Evolutionary conservation across 2,113 vertebrate genomes (phyloP).

Genomic region (Propithecus coquereli): DNA sequence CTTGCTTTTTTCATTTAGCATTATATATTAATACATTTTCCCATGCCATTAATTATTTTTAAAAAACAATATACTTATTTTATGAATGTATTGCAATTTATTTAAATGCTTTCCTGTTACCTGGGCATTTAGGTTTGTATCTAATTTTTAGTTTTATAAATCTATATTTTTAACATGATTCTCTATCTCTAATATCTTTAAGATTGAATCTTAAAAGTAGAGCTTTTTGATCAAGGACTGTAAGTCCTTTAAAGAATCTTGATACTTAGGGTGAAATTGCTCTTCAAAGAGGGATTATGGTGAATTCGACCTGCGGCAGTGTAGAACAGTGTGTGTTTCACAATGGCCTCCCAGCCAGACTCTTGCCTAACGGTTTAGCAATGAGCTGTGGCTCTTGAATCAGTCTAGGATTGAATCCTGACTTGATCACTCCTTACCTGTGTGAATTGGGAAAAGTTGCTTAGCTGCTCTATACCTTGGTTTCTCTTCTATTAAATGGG

Average conservation of each 20-base stretch:
- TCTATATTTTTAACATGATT: not conserved
- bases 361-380: not conserved
- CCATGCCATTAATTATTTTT: not conserved
- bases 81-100: not conserved
- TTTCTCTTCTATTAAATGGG: not conserved
- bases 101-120: not conserved
- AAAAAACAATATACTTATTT: not conserved
- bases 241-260: not conserved
- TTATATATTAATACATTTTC: not conserved
- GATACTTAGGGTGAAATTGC: not conserved
- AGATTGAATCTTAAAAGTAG: not conserved
- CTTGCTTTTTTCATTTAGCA: not conserved
- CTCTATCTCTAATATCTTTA: not conserved
- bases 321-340: not conserved
- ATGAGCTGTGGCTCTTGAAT: not conserved
- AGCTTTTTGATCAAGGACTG: not conserved
- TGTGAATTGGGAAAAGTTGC: not conserved
- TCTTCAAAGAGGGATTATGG: not conserved
- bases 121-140: not conserved
- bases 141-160: not conserved
- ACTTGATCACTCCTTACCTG: not conserved
- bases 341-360: not conserved
- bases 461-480: not conserved
- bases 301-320: not conserved
- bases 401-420: not conserved